Conservation (phyloP, 92 coral and sea anemone genomes). For the Montipora capitata region DNA sequence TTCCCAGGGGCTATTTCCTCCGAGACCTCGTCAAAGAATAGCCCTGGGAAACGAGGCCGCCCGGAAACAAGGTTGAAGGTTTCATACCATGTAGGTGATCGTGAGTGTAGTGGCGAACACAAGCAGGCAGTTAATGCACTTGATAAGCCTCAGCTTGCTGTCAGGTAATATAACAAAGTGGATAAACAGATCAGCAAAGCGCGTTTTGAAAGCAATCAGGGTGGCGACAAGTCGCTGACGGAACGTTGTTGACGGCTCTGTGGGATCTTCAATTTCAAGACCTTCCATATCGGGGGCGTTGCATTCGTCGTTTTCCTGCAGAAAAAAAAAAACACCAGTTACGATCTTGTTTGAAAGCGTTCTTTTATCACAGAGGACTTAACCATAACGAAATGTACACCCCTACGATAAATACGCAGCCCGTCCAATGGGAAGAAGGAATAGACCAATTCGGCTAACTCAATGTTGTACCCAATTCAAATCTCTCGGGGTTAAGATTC, state of each 20-base stretch:
- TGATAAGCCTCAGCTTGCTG: conserved; percentile 79
- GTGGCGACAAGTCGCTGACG: conserved; percentile 28
- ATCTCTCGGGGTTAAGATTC: no score
- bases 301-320: conserved; percentile 58
- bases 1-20: no score
- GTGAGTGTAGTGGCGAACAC: conserved; percentile 80
- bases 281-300: not conserved
- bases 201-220: conserved; percentile 31
- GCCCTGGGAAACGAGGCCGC: no score
- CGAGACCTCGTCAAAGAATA: no score
- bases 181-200: conserved; percentile 62
- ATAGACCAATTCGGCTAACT: no score
- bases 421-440: no score
- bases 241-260: conserved; percentile 16
- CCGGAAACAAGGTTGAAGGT: not conserved
- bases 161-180: conserved; percentile 81
- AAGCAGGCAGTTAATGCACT: conserved; percentile 77
- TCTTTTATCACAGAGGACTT: not conserved
- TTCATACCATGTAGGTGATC: conserved; percentile 87
- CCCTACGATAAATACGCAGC: no score
- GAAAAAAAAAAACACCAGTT: not conserved
- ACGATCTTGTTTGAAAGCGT: not conserved
- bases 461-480: no score
- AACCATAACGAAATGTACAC: no score
- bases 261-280: conserved; percentile 14